These are phyloP conservation scores for Drosophila parabipectinata DNA, from an alignment of 1,140 invertebrate genomes.

Conservation along the genomic window DNA sequence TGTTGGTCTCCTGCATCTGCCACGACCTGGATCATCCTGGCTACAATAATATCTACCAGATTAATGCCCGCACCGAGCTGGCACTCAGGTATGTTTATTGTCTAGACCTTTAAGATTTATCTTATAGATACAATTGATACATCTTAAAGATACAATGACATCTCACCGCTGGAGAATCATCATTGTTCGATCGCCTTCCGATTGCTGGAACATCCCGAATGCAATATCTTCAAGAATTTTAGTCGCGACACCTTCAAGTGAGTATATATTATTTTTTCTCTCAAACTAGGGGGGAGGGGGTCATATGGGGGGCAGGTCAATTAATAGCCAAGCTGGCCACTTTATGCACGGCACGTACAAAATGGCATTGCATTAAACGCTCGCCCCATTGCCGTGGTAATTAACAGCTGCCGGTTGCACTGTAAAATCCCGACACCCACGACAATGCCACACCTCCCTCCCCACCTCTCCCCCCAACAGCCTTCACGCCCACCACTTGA, in stretches of 20 bases:
- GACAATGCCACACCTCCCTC: neutral
- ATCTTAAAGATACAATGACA: constrained; percentile 90
- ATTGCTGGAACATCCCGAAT: constrained; percentile 90
- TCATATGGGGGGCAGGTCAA: constrained; percentile 30
- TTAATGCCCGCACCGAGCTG: constrained; percentile 93
- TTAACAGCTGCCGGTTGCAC: constrained; percentile 63
- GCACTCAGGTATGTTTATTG: constrained; percentile 86
- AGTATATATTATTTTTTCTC: constrained; percentile 32
- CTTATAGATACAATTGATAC: neutral
- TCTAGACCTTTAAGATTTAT: neutral
- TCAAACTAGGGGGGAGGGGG: neutral
- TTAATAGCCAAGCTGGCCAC: constrained; percentile 86
- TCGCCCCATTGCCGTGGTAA: constrained; percentile 71
- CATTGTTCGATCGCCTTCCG: constrained; percentile 95
- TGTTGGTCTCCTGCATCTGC: constrained; percentile 93
- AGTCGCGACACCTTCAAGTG: constrained; percentile 87
- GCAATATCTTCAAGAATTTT: constrained; percentile 91
- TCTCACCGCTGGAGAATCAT: constrained; percentile 95
- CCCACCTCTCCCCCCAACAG: neutral
- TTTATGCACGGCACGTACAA: constrained; percentile 78
- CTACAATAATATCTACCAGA: constrained; percentile 95
- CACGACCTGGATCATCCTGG: constrained; percentile 97
- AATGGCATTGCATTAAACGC: constrained; percentile 79
- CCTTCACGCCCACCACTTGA: constrained; percentile 9
- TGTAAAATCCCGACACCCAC: constrained; percentile 9